Evolutionary conservation across 35 echinoderm and acorn worm species (phyloP).

Genomic region (Ophiothrix spiculata): DNA sequence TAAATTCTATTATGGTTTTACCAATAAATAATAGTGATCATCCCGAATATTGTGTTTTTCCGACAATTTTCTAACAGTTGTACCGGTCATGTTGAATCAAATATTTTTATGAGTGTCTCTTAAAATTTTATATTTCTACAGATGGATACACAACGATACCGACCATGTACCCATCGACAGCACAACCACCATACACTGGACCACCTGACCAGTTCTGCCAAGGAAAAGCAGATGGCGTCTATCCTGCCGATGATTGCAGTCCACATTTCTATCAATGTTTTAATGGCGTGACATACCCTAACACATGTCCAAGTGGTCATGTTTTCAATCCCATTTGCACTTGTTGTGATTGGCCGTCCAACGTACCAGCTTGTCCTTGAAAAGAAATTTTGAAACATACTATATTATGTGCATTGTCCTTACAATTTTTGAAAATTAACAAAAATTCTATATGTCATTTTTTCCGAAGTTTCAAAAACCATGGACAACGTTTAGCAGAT

Average conservation of each 20-base stretch:
- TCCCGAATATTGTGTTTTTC: too few relatives aligned
- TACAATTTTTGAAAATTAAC: too few relatives aligned
- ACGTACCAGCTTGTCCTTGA: too few relatives aligned
- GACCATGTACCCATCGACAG: slow-evolving; percentile 1
- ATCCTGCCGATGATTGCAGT: slow-evolving; percentile 20
- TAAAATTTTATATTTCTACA: neutral
- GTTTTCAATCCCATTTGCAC: neutral
- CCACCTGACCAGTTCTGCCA: slow-evolving; percentile 8
- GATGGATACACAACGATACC: slow-evolving; percentile 13
- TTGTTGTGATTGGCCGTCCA: slow-evolving; percentile 38
- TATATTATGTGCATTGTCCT: too few relatives aligned
- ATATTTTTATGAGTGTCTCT: too few relatives aligned
- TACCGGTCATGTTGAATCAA: too few relatives aligned
- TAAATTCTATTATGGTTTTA: neutral
- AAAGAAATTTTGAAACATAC: too few relatives aligned
- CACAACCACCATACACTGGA: neutral
- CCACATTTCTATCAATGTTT: slow-evolving; percentile 23
- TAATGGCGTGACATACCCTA: neutral
- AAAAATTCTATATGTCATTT: too few relatives aligned
- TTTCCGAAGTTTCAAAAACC: too few relatives aligned
- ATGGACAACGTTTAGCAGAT: too few relatives aligned
- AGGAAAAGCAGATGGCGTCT: slow-evolving; percentile 7
- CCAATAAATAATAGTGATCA: neutral
- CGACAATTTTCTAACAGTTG: too few relatives aligned
- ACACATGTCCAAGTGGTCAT: slow-evolving; percentile 19